Evolutionary conservation across 2,797 vertebrate species (phyloP).

Genomic region (Chlorospingus flavigularis): DNA sequence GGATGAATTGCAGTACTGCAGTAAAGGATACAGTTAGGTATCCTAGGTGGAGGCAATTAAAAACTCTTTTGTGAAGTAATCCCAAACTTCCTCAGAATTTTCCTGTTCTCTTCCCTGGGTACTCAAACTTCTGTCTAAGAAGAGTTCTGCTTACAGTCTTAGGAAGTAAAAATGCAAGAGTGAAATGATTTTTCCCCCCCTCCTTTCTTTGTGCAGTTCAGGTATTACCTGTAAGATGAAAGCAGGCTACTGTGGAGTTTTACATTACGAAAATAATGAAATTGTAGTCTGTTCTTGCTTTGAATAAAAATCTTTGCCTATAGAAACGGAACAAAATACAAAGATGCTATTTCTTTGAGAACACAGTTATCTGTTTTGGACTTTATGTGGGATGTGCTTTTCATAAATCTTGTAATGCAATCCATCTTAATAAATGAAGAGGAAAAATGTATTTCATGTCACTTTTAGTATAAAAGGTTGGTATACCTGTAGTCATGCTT

Average conservation of each 20-base stretch:
- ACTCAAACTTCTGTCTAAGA: not conserved
- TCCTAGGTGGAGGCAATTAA: not conserved
- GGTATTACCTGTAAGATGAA: not conserved
- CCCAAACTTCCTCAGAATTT: not conserved
- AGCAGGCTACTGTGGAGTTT: not conserved
- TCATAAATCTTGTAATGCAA: not conserved
- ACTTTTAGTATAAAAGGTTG: not conserved
- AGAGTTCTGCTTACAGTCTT: not conserved
- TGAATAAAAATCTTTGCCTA: not conserved
- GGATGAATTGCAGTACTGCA: not conserved
- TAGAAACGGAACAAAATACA: not conserved
- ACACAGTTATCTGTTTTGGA: not conserved
- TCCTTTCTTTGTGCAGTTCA: not conserved
- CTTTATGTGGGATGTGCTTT: not conserved
- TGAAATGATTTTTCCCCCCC: fast-evolving
- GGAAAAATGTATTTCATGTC: not conserved
- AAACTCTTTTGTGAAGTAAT: not conserved
- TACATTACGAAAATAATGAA: not conserved
- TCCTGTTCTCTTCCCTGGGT: not conserved
- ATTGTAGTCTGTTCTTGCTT: not conserved
- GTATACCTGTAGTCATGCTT: not conserved
- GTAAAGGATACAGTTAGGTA: not conserved
- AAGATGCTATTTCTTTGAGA: not conserved
- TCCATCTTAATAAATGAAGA: not conserved
- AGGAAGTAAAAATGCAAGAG: not conserved